phyloP scores from a whole-genome alignment of 1,140 invertebrate genomes.

The Heliconius congener region DNA sequence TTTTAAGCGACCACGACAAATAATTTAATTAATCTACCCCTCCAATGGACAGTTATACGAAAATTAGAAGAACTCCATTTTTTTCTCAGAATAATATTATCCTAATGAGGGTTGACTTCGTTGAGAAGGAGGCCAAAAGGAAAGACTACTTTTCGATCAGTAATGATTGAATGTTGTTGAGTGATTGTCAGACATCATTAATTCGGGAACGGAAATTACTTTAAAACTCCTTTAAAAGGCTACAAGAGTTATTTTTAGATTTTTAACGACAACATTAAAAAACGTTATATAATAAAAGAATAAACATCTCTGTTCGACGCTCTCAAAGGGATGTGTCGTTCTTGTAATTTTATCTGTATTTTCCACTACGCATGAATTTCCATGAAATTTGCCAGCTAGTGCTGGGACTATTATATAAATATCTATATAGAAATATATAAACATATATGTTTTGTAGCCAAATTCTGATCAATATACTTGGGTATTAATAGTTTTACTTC shows the following conservation, averaged over 20 bases:
- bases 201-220: neutral
- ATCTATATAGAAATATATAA: too few species aligned
- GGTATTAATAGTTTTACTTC: too few species aligned
- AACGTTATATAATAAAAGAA: neutral
- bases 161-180: neutral
- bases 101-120: conserved; percentile 30
- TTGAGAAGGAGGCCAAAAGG: conserved; percentile 31
- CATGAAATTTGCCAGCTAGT: neutral
- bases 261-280: too few species aligned
- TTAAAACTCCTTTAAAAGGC: neutral
- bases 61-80: conserved; percentile 8
- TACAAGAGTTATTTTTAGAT: neutral
- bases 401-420: too few species aligned
- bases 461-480: neutral
- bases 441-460: too few species aligned
- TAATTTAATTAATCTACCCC: neutral
- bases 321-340: too few species aligned
- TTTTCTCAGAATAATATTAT: neutral
- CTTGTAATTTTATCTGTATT: neutral
- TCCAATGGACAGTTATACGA: neutral
- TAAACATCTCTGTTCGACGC: neutral
- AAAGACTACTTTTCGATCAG: neutral
- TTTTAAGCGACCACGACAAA: neutral
- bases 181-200: conserved; percentile 5
- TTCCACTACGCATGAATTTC: neutral